Evolutionary conservation across 1,140 invertebrate species (phyloP).

Genomic region (Neodiprion fabricii): DNA sequence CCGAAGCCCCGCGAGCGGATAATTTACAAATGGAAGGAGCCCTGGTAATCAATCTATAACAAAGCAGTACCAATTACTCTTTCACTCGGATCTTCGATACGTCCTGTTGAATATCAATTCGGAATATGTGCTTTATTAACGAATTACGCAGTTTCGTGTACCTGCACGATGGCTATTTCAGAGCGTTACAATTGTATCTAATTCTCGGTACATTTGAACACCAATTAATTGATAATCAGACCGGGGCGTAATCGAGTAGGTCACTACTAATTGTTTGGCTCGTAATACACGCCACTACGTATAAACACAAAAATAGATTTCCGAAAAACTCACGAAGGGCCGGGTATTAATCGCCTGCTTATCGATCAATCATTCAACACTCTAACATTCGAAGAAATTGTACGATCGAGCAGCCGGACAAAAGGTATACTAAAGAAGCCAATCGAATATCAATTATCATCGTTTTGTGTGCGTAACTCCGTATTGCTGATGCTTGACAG

Average conservation of each 20-base stretch:
- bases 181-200: neutral
- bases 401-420: neutral
- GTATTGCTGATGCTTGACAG: neutral
- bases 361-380: neutral
- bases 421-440: neutral
- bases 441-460: neutral
- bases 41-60: neutral
- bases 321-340: neutral
- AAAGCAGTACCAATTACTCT: neutral
- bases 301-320: no score
- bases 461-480: neutral
- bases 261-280: neutral
- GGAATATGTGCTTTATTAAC: neutral
- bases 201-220: no score
- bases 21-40: slow-evolving; percentile 1
- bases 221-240: neutral
- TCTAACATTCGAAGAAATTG: neutral
- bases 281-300: neutral
- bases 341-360: neutral
- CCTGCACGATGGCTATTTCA: neutral
- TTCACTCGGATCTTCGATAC: neutral
- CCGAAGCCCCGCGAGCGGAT: neutral
- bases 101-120: neutral
- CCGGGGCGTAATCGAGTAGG: neutral
- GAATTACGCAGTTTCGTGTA: neutral